A percentile compares a stretch with the other conserved stretches of the same genome.
These are phyloP conservation scores for Malurus melanocephalus DNA, from an alignment of 2,113 vertebrate species.

Conservation along the genomic window DNA sequence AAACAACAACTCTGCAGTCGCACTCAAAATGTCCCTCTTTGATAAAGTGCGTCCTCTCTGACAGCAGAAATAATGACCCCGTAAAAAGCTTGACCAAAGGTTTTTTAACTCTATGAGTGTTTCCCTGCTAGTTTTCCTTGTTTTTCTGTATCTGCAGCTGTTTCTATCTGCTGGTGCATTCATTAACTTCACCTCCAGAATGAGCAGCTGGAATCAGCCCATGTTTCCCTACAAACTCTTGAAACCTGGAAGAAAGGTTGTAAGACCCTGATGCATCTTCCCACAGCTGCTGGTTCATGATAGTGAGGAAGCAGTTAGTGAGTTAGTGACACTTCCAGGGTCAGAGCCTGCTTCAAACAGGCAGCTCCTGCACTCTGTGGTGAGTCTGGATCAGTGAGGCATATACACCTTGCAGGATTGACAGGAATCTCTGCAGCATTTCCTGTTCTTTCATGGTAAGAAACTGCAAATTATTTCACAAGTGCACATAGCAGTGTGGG, in stretches of 20 bases:
- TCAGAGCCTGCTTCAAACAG: neutral
- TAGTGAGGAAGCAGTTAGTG: neutral
- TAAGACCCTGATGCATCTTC: neutral
- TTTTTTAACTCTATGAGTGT: neutral
- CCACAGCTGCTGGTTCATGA: neutral
- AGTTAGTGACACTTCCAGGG: no score
- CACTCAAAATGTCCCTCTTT: neutral
- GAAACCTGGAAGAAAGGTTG: neutral
- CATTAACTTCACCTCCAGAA: neutral
- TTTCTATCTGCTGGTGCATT: neutral
- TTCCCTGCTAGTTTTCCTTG: neutral
- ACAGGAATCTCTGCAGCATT: neutral
- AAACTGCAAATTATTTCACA: neutral
- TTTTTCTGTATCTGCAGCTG: neutral
- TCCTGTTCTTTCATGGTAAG: neutral
- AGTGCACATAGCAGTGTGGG: neutral
- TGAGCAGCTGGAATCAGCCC: neutral
- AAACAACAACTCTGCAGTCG: neutral
- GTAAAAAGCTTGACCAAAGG: neutral
- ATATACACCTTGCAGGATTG: rapidly evolving
- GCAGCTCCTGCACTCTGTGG: neutral
- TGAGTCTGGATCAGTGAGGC: neutral
- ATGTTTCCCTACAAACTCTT: neutral
- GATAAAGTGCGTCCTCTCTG: neutral
- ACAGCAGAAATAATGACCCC: neutral